phyloP scores from a whole-genome alignment of 64 coral and sea anemone species.

The Astreopora myriophthalma region DNA sequence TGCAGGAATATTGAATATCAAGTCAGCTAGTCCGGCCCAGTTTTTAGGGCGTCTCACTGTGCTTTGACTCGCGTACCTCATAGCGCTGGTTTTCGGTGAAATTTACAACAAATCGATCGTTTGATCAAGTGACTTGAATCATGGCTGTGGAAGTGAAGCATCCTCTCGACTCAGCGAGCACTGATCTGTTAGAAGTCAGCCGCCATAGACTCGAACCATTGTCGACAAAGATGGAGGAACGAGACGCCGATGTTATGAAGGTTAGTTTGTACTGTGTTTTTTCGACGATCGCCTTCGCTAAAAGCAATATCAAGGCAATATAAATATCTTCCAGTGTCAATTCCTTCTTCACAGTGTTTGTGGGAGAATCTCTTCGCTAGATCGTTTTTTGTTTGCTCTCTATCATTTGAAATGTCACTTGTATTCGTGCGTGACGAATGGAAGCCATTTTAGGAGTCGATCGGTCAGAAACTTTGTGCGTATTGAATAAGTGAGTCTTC shows the following conservation, averaged over 20 bases:
- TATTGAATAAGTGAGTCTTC: neutral
- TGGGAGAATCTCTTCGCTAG: neutral
- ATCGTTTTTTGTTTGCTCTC: neutral
- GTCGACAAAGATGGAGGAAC: constrained; percentile 87
- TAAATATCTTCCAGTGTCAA: neutral
- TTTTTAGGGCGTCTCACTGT: constrained; percentile 46
- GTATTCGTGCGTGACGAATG: constrained; percentile 32
- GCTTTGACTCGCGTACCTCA: constrained; percentile 12
- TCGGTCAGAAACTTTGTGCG: neutral
- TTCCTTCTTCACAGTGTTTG: neutral
- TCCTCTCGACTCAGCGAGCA: constrained; percentile 86
- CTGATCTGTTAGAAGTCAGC: constrained; percentile 92
- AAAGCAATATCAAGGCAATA: neutral
- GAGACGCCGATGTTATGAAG: constrained; percentile 89
- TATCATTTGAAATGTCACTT: constrained; percentile 30
- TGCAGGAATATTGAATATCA: constrained; percentile 51
- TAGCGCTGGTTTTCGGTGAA: neutral
- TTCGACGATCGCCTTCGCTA: neutral
- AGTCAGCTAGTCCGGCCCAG: constrained; percentile 25
- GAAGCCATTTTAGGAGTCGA: neutral
- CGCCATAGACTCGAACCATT: constrained; percentile 87
- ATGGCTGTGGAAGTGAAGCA: constrained; percentile 97
- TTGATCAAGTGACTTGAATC: constrained; percentile 29
- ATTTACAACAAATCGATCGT: constrained; percentile 17
- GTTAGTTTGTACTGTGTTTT: constrained; percentile 44